phyloP scores from a whole-genome alignment of 2,797 vertebrate species.

The Tenualosa ilisha region DNA sequence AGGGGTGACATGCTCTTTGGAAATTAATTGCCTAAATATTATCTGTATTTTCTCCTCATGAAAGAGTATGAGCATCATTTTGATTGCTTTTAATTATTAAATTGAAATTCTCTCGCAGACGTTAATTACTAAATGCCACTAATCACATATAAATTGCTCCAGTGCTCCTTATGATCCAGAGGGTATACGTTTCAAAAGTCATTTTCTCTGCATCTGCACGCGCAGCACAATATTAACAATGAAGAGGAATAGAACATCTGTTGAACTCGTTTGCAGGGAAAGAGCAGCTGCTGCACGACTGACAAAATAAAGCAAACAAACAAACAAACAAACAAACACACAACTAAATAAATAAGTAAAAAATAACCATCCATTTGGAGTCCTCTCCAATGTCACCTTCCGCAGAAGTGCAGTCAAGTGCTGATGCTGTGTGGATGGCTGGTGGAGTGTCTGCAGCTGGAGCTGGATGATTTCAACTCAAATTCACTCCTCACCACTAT shows the following conservation, averaged over 20 bases:
- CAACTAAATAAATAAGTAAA: neutral
- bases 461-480: neutral
- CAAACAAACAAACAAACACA: neutral
- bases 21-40: slow-evolving; percentile 2
- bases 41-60: neutral
- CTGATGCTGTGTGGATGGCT: neutral
- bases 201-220: neutral
- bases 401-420: neutral
- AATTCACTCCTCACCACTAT: neutral
- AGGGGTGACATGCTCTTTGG: neutral
- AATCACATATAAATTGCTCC: neutral
- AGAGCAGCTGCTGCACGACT: neutral
- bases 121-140: slow-evolving; percentile 1
- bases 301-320: neutral
- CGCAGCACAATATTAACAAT: neutral
- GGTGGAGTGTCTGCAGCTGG: no score
- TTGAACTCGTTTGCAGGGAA: neutral
- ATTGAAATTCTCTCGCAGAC: neutral
- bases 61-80: neutral
- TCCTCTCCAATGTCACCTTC: neutral
- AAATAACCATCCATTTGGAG: neutral
- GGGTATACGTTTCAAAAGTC: neutral
- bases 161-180: neutral
- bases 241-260: neutral
- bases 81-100: slow-evolving; percentile 4